Percentiles rank a stretch among this genome's conserved stretches.
Evolutionary conservation across 2,888 invertebrate genomes (phyloP).

Genomic region (Diadegma fenestrale): DNA sequence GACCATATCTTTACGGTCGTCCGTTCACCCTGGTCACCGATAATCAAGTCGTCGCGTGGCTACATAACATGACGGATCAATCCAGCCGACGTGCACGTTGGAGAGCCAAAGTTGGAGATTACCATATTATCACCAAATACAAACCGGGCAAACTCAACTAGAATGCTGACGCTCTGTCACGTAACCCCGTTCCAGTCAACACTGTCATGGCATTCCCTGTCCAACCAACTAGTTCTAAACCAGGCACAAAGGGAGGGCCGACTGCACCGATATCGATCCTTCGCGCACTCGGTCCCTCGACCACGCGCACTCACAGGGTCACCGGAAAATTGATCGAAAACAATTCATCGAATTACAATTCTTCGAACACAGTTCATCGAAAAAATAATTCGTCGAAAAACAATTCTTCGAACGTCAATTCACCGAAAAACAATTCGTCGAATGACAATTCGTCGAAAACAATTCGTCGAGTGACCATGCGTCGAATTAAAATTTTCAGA

Average conservation of each 20-base stretch:
- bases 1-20: not conserved
- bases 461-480: too few relatives aligned
- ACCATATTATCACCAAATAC: not conserved
- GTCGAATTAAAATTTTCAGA: too few relatives aligned
- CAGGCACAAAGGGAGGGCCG: not conserved
- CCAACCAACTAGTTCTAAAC: not conserved
- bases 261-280: not conserved
- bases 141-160: not conserved
- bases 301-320: not conserved
- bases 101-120: not conserved
- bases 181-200: not conserved
- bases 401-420: too few relatives aligned
- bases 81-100: constrained; percentile 1
- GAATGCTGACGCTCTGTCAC: not conserved
- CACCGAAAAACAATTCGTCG: too few relatives aligned
- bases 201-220: not conserved
- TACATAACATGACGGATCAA: constrained; percentile 1
- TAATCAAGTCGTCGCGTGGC: not conserved
- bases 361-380: not conserved
- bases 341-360: not conserved
- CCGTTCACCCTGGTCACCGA: not conserved
- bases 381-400: not conserved
- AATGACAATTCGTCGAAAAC: too few relatives aligned
- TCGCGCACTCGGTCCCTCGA: not conserved
- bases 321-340: not conserved